Conservation (phyloP, 2,113 vertebrate species). For the Actenoides hombroni region DNA sequence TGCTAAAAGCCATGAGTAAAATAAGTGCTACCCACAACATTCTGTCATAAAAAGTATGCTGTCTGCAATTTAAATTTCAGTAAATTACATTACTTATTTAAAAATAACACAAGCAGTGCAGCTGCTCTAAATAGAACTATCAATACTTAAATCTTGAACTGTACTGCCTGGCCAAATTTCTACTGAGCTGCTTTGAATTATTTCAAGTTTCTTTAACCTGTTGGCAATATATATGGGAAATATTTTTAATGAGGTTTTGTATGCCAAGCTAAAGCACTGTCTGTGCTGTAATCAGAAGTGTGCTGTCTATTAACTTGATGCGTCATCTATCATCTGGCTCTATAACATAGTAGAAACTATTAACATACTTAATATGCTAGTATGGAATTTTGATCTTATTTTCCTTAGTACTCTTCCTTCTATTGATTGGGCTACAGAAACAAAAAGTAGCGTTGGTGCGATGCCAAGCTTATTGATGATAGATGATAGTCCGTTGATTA, state of each 20-base stretch:
- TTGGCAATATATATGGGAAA: neutral
- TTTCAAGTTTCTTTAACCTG: neutral
- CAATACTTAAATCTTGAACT: neutral
- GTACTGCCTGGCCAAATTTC: neutral
- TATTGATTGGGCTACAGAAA: neutral
- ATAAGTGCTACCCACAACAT: slow-evolving; percentile 23
- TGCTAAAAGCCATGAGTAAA: neutral
- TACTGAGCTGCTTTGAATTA: neutral
- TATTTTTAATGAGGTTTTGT: neutral
- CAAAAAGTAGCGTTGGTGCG: neutral
- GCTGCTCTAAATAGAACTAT: neutral
- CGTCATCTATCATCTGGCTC: neutral
- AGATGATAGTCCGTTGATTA: neutral
- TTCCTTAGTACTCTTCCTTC: neutral
- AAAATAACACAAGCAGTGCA: neutral
- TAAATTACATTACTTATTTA: neutral
- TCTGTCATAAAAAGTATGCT: neutral
- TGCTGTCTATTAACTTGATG: neutral
- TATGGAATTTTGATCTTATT: neutral
- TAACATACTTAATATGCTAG: neutral
- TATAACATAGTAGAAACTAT: neutral
- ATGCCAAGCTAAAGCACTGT: neutral
- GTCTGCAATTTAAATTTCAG: neutral
- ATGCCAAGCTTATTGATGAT: neutral
- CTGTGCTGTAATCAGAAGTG: neutral